Evolutionary conservation across 2,113 vertebrate species (phyloP).

Genomic region (Odontesthes bonariensis): DNA sequence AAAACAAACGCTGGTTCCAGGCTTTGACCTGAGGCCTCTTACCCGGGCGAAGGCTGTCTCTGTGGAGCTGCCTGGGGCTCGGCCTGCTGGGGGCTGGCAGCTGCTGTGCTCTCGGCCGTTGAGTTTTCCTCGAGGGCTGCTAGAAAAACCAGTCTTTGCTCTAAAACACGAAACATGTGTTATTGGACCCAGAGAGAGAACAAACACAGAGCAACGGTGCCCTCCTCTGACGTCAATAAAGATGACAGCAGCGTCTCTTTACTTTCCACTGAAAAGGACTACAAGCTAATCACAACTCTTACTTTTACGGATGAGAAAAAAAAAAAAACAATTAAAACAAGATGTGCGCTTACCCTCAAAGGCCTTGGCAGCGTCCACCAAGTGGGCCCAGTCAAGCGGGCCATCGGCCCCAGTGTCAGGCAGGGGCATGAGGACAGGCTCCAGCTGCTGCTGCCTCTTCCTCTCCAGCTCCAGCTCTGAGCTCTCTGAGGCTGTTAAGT

Average conservation of each 20-base stretch:
- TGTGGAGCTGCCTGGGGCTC: conserved; percentile 88
- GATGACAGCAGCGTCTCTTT: neutral
- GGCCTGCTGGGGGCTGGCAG: conserved; percentile 86
- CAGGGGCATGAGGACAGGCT: conserved; percentile 92
- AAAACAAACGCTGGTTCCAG: conserved; percentile 24
- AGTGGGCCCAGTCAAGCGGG: conserved; percentile 92
- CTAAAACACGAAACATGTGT: conserved; percentile 67
- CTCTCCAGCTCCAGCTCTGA: conserved; percentile 90
- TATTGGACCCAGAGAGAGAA: conserved; percentile 11
- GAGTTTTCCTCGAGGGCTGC: conserved; percentile 89
- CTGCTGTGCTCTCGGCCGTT: conserved; percentile 83
- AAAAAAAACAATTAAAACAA: neutral
- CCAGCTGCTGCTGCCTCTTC: conserved; percentile 86
- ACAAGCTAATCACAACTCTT: conserved; percentile 10
- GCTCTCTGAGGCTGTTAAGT: conserved; percentile 91
- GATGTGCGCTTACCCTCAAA: conserved; percentile 87
- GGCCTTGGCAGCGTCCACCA: conserved; percentile 95
- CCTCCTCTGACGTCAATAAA: conserved; percentile 38
- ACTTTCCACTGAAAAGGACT: too few relatives aligned
- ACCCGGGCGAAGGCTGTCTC: conserved; percentile 89
- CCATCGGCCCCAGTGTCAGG: conserved; percentile 89
- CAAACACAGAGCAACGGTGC: conserved; percentile 21
- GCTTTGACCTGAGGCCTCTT: conserved; percentile 42
- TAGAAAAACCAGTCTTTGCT: conserved; percentile 92
- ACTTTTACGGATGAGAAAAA: neutral